Evolutionary conservation across 2,888 invertebrate genomes (phyloP), one percentile per base, ranked within the genome.

Genomic region (Danaus chrysippus): DNA sequence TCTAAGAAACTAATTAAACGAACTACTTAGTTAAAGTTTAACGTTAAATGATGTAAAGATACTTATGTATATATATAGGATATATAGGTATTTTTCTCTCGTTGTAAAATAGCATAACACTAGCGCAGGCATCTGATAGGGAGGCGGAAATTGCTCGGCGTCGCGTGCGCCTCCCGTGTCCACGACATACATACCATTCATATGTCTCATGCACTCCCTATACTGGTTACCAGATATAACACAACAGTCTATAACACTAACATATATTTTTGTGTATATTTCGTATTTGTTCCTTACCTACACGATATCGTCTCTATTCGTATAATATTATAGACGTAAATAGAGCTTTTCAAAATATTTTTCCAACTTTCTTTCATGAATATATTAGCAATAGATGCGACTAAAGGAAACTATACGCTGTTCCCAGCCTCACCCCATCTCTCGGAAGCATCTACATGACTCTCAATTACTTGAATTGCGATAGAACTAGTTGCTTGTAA

Each of bases 381-480:
- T 91, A 91, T 89, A 89, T 91, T 91, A 91, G 88, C 89, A 83
- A 89, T 90, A 90, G 91, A 89, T 87, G 87, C 87, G 88, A 87
- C 84, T 88, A 86, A 87, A 85, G 83, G 81, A 87, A 88, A 86
- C 84, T 87, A 89, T 87, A 84, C 81, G 79, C 79, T 75, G 77
- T 81, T 75, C 79, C 76, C 76, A 82, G 71, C 78, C 71, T 70
- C 72, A 67, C 68, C 68, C 70, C 70, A 71, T 71, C 72, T 66
- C 67, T 67, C 69, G 69, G 69, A 65, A 67, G 65, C 72, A 73
- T 69, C 73, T 71, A 75, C 71, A 68, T 71, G 70, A 72, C 71
- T 73, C 76, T 71, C 69, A 75, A 76, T 75, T 71, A 75, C 69
- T 71, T 68, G 70, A 71, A 49, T 49, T 49, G 49, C 13, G 46